Percentiles rank a stretch among this genome's conserved stretches.
phyloP scores from a whole-genome alignment of 2,888 invertebrate species.

The Apodemia hepburni region DNA sequence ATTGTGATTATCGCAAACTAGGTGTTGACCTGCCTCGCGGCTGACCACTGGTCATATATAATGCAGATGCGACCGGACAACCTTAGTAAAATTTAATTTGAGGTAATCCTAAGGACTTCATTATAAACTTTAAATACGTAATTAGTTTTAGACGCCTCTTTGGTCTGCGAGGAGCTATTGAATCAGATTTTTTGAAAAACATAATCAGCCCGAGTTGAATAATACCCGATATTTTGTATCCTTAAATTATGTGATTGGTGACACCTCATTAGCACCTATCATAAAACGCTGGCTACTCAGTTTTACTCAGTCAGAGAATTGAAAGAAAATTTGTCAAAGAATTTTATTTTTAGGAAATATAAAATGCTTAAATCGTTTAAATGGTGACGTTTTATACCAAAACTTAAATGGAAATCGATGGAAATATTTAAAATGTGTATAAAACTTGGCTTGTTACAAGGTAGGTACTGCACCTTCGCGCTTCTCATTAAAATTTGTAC shows the following conservation, averaged over 20 bases:
- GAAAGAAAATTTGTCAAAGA: too few species aligned
- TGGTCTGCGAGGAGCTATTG: too few species aligned
- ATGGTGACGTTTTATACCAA: neutral
- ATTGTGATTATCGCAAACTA: constrained; percentile 65
- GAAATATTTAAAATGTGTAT: constrained; percentile 50
- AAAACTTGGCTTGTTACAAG: constrained; percentile 58
- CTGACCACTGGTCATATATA: constrained; percentile 50
- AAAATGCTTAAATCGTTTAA: neutral
- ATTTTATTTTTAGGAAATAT: too few species aligned
- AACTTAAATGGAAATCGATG: neutral
- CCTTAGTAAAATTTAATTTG: constrained; percentile 38
- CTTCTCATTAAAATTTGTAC: constrained; percentile 79
- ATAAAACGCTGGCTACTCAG: too few species aligned
- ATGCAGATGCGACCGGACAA: constrained; percentile 40
- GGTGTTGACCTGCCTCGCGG: constrained; percentile 44
- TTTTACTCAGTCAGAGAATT: too few species aligned
- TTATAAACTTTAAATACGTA: constrained; percentile 10
- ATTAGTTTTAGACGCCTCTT: constrained; percentile 6
- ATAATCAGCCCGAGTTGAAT: too few species aligned
- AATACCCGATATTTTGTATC: too few species aligned
- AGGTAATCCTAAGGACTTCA: constrained; percentile 26
- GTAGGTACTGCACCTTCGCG: constrained; percentile 60
- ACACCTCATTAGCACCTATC: too few species aligned
- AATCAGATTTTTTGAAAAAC: too few species aligned
- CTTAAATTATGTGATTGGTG: too few species aligned